These are phyloP conservation scores for Petrocephalus microphthalmus DNA, from an alignment of 2,113 vertebrate genomes.

Conservation along the genomic window DNA sequence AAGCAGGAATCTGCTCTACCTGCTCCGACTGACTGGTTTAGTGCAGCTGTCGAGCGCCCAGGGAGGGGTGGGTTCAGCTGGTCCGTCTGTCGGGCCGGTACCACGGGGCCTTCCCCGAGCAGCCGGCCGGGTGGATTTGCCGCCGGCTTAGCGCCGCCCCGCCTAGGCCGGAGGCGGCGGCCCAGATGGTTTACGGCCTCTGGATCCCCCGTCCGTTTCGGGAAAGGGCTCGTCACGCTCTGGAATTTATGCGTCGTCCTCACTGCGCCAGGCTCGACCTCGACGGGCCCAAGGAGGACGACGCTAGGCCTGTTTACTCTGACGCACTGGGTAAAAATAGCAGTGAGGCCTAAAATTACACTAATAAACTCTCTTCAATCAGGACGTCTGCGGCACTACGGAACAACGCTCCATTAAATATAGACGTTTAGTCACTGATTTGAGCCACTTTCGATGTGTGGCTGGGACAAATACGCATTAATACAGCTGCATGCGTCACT, in stretches of 20 bases:
- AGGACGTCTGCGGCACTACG: not conserved
- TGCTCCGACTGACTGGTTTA: not conserved
- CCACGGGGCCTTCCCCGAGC: not conserved
- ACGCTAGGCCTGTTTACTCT: not conserved
- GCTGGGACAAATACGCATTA: not conserved
- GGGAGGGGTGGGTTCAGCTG: not conserved
- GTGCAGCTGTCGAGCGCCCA: not conserved
- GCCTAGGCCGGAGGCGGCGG: not conserved
- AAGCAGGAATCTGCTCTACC: not conserved
- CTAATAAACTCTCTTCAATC: not conserved
- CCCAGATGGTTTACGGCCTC: not conserved
- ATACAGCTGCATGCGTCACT: not conserved
- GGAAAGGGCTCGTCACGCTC: conserved; percentile 29
- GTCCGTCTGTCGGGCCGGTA: not conserved
- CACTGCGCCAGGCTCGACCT: not conserved
- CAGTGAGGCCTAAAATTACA: conserved; percentile 1
- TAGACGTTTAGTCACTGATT: not conserved
- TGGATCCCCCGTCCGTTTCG: conserved; percentile 30
- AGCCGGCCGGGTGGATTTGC: not conserved
- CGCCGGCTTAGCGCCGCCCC: not conserved
- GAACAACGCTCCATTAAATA: not conserved
- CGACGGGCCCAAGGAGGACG: not conserved
- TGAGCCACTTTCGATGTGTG: not conserved
- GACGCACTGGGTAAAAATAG: not conserved
- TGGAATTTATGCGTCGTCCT: not conserved